Base-by-base conservation (phyloP, 2,888 invertebrate species). In the Stenotaenia linearis region DNA sequence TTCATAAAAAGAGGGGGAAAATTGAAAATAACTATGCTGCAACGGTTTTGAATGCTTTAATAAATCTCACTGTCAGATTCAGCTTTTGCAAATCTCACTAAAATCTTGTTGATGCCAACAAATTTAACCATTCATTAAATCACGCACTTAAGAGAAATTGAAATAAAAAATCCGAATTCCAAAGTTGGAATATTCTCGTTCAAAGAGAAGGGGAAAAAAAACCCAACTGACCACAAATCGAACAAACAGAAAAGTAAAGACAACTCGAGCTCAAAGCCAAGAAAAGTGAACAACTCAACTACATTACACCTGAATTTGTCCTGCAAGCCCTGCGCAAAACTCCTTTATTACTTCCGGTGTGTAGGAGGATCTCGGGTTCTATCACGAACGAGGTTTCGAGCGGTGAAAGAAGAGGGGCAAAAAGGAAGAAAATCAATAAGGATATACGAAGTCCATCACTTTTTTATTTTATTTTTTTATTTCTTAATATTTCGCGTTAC, bases 11-110 rank as follows among this genome's bases (percentile, higher is more conserved):
- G 69, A 56, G 69, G 69, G 69, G 28, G 69, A 69, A 69, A 69
- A 69, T 69, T 69, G 69, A 69, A 69, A 69, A 69, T 69, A 69
- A 69, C 69, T 69, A 69, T 69, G 69, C 69, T 69, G 69, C 69
- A 69, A 69, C 69, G 69, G 69, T 69, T 69, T 69, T 69, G 69
- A 69, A 69, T 69, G 69, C 69, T 12, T 28, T 69, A 69, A 69
- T 69, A 69, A 69, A 69, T 69, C 25, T 25, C 69, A 69, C 69
- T 69, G 69, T 69, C 69, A 69, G 69, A 69, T 25, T 69, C 69
- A 69, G 69, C 69, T 69, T 25, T 69, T 69, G 69, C 69, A 69
- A 69, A 69, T 69, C 69, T 69, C 69, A 28, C 69, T 28, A 28
- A 69, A 69, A 69, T 69, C 69, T 69, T 69, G 69, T 69, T 69